A percentile compares a stretch with the other conserved stretches of the same genome.
phyloP scores from a whole-genome alignment of 2,113 vertebrate genomes.

The Notarius quadriscutis region DNA sequence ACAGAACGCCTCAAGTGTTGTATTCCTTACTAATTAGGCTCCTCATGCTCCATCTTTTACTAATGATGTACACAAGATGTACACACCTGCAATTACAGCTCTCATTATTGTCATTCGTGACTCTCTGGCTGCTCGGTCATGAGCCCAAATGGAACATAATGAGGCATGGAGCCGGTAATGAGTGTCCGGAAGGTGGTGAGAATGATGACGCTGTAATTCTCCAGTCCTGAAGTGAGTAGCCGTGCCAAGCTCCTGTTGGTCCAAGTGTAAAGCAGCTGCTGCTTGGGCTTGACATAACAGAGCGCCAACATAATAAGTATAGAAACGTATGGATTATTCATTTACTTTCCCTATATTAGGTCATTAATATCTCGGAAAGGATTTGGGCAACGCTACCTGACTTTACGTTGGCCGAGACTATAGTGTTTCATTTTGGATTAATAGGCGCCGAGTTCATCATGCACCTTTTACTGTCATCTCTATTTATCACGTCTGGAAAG shows the following conservation, averaged over 20 bases:
- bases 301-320: background rate
- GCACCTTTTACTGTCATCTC: conserved; percentile 38
- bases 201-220: conserved; percentile 33
- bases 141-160: conserved; percentile 40
- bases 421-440: conserved; percentile 4
- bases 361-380: conserved; percentile 35
- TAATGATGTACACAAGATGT: conserved; percentile 16
- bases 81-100: conserved; percentile 39
- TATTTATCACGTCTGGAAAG: conserved; percentile 45
- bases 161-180: conserved; percentile 45
- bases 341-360: background rate
- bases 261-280: conserved; percentile 21
- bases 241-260: conserved; percentile 28
- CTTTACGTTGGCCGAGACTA: background rate
- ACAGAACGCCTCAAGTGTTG: background rate
- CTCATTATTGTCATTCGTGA: conserved; percentile 34
- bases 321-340: conserved; percentile 12
- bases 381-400: conserved; percentile 4
- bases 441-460: conserved; percentile 25
- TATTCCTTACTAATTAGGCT: conserved; percentile 38
- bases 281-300: background rate
- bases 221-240: background rate
- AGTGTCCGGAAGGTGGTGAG: conserved; percentile 26
- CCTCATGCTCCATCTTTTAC: background rate
- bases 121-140: background rate